Conservation (phyloP, 1,140 invertebrate genomes). For the Drosophila nigrodunni region DNA sequence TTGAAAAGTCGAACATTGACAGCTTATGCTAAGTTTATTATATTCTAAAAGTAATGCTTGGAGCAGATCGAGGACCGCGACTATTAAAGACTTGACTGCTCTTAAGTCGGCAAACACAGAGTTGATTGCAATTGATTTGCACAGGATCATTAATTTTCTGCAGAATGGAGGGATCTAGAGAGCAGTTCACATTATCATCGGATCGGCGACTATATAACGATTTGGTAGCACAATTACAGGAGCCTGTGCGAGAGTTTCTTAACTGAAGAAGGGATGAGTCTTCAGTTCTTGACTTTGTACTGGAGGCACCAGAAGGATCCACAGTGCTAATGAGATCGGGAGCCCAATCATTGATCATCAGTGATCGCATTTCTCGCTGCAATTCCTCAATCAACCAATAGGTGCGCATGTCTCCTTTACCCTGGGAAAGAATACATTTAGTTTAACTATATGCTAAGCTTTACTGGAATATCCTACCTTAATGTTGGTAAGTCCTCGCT, state of each 20-base stretch:
- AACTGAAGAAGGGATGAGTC: slow-evolving; percentile 36
- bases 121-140: slow-evolving; percentile 64
- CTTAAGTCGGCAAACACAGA: slow-evolving; percentile 74
- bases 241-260: slow-evolving; percentile 27
- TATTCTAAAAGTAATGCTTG: slow-evolving; percentile 73
- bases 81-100: slow-evolving; percentile 55
- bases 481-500: slow-evolving; percentile 88
- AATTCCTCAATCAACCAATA: slow-evolving; percentile 89
- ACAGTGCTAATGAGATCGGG: slow-evolving; percentile 79
- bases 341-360: slow-evolving; percentile 44
- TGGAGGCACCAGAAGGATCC: slow-evolving; percentile 54
- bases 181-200: slow-evolving; percentile 71
- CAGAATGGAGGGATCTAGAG: slow-evolving; percentile 27
- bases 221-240: slow-evolving; percentile 76
- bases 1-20: neutral
- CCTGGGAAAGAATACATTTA: slow-evolving; percentile 85
- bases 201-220: slow-evolving; percentile 74
- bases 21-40: slow-evolving; percentile 16
- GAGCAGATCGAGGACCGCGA: slow-evolving; percentile 73
- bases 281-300: slow-evolving; percentile 23
- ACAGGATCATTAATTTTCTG: slow-evolving; percentile 42
- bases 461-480: slow-evolving; percentile 87
- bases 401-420: slow-evolving; percentile 94
- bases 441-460: neutral
- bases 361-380: slow-evolving; percentile 35